Conservation (phyloP, 2,888 invertebrate genomes). For the Agrotis ipsilon region DNA sequence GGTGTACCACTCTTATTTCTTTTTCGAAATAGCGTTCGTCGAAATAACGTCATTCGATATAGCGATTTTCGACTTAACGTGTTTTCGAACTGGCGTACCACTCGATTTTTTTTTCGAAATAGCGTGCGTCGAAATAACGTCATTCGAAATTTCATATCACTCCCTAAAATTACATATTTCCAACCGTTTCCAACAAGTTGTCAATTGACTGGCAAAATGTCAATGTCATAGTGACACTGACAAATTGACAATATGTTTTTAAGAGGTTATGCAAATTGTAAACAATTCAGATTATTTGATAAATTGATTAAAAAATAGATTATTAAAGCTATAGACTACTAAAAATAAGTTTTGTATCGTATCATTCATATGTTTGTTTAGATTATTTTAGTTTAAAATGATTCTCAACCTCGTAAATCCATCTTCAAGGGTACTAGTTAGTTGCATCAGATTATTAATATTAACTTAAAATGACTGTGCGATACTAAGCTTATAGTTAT, state of each 20-base stretch:
- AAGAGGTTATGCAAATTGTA: constrained; percentile 42
- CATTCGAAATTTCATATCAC: too few relatives aligned
- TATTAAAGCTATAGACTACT: background rate
- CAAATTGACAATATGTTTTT: too few relatives aligned
- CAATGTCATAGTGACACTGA: constrained; percentile 15
- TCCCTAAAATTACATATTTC: too few relatives aligned
- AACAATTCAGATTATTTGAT: constrained; percentile 36
- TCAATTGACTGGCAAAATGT: background rate
- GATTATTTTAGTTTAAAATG: constrained; percentile 21
- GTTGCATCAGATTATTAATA: background rate
- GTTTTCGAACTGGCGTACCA: too few relatives aligned
- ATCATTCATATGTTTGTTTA: background rate
- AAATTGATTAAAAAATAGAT: background rate
- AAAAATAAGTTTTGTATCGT: background rate
- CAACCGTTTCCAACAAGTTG: too few relatives aligned
- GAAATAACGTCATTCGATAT: too few relatives aligned
- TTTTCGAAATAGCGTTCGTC: too few relatives aligned
- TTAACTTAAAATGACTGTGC: background rate
- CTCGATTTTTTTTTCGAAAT: too few relatives aligned
- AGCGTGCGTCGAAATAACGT: too few relatives aligned
- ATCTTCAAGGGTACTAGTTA: constrained; percentile 37
- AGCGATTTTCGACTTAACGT: too few relatives aligned
- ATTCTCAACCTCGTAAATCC: constrained; percentile 30
- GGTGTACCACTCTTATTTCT: too few relatives aligned
- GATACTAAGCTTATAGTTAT: constrained; percentile 27